phyloP scores from a whole-genome alignment of 2,113 vertebrate genomes.

The Neodontobutis hainanensis region DNA sequence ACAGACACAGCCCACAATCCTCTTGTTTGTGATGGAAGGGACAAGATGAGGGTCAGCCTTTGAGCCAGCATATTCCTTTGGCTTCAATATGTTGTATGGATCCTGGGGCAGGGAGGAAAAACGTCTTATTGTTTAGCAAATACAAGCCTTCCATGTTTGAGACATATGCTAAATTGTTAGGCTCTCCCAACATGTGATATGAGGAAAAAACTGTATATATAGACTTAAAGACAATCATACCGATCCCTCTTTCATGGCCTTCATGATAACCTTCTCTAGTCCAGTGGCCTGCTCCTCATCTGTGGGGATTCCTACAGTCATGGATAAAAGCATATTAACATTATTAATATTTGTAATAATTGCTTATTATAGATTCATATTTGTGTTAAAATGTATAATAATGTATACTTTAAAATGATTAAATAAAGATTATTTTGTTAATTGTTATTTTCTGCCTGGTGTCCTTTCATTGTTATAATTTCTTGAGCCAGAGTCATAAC shows the following conservation, averaged over 20 bases:
- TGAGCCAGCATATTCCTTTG: slow-evolving; percentile 84
- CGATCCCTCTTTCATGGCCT: slow-evolving; percentile 75
- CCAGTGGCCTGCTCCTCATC: slow-evolving; percentile 89
- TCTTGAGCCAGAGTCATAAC: too few species aligned
- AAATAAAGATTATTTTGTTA: too few species aligned
- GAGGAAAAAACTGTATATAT: not conserved
- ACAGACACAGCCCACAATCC: slow-evolving; percentile 92
- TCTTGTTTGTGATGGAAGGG: slow-evolving; percentile 84
- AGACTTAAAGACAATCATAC: slow-evolving; percentile 58
- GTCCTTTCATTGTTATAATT: too few species aligned
- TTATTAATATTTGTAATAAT: not conserved
- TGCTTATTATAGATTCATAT: too few species aligned
- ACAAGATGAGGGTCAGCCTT: slow-evolving; percentile 87
- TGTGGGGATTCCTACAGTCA: slow-evolving; percentile 78
- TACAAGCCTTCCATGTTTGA: too few species aligned
- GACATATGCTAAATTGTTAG: too few species aligned
- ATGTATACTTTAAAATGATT: too few species aligned
- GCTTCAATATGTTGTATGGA: slow-evolving; percentile 82
- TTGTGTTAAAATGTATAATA: too few species aligned
- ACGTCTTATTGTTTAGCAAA: too few species aligned
- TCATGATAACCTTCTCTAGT: slow-evolving; percentile 81
- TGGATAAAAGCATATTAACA: not conserved
- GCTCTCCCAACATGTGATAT: too few species aligned
- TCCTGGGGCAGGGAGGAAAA: slow-evolving; percentile 71
- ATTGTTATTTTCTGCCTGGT: too few species aligned